Percentiles rank a stretch among this genome's conserved stretches.
phyloP scores from a whole-genome alignment of 2,797 vertebrate species.

The Psittacula echo region DNA sequence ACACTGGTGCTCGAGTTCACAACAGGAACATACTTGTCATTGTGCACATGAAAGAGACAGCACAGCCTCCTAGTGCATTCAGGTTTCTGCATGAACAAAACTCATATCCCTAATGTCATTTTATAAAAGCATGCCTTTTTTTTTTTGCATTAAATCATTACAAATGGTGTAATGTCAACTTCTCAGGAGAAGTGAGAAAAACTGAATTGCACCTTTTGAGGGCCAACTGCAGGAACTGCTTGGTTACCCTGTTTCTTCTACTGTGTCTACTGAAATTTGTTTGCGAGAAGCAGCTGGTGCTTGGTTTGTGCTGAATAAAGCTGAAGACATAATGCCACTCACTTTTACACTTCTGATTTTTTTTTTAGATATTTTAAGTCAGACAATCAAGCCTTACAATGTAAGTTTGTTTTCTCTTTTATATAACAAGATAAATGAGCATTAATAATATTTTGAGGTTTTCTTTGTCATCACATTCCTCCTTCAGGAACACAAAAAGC shows the following conservation, averaged over 20 bases:
- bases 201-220: neutral
- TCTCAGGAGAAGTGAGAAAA: neutral
- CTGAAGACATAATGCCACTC: neutral
- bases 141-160: neutral
- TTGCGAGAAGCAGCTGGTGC: neutral
- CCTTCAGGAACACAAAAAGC: neutral
- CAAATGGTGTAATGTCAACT: neutral
- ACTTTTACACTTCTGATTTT: neutral
- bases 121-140: neutral
- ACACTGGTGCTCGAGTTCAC: neutral
- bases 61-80: neutral
- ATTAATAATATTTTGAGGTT: neutral
- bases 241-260: neutral
- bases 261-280: neutral
- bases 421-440: neutral
- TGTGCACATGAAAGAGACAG: neutral
- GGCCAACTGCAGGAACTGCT: neutral
- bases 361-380: constrained; percentile 88
- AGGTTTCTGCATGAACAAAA: neutral
- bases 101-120: neutral
- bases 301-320: neutral
- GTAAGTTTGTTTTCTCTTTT: constrained; percentile 81
- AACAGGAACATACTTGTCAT: neutral
- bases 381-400: constrained; percentile 92
- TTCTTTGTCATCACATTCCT: neutral